Conservation (phyloP, 2,888 invertebrate species). For the Luperina nickerlii region DNA sequence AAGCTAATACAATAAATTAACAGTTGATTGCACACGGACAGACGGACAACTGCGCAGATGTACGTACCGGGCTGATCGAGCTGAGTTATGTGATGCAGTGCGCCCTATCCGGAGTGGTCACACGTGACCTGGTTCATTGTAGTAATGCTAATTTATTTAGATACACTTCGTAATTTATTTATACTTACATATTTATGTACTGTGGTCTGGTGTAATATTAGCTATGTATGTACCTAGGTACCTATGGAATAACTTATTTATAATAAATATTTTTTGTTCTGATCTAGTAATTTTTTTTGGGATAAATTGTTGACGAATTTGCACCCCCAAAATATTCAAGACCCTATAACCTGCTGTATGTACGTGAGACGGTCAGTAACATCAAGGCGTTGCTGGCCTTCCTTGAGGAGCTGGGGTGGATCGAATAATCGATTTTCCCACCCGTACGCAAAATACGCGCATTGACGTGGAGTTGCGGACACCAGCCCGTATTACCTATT, state of each 20-base stretch:
- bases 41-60: conserved; percentile 76
- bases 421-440: no score
- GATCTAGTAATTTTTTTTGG: no score
- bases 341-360: background rate
- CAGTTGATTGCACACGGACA: conserved; percentile 71
- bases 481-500: no score
- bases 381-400: no score
- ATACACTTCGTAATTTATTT: conserved; percentile 38
- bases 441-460: no score
- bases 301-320: background rate
- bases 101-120: conserved; percentile 23
- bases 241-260: background rate
- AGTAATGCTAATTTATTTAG: conserved; percentile 45
- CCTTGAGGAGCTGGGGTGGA: no score
- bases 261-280: background rate
- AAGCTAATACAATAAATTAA: conserved; percentile 78
- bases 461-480: no score
- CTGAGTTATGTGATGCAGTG: conserved; percentile 48
- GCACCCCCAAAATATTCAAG: background rate
- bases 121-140: conserved; percentile 53
- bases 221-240: background rate
- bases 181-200: conserved; percentile 12
- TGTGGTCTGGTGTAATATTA: conserved; percentile 2
- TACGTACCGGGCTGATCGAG: conserved; percentile 55
- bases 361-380: no score